Evolutionary conservation across 2,888 invertebrate genomes (phyloP), one percentile per base, ranked within the genome.

Genomic region (Acheta domesticus): DNA sequence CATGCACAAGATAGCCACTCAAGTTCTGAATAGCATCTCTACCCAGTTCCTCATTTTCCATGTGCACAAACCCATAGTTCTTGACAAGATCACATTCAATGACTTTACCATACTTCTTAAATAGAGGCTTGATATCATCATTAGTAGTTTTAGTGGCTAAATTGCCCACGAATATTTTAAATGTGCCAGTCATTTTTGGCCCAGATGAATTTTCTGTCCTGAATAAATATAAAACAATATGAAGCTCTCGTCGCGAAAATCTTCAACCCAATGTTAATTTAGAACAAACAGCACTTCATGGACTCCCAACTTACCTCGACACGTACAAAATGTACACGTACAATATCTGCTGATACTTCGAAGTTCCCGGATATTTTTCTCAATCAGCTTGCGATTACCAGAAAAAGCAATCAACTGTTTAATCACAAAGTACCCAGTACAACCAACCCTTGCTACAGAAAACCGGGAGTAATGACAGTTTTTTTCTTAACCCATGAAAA

Each of bases 41-140:
- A 84, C 97, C 97, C 87, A 94, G 93, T 87, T 95, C 93, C 86
- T 96, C 96, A 87, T 93, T 95, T 90, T 96, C 96, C 96, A 96
- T 97, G 89, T 97, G 97, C 91, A 99, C 97, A 91, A 98, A 98
- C 85, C 98, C 98, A 92, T 96, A 98, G 90, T 98, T 98, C 90
- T 97, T 96, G 85, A 98, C 95, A 86, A 99, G 95, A 90, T 98
- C 98, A 90, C 97, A 98, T 90, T 99, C 98, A 86, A 96, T 94
- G 86, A 99, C 98, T 89, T 94, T 94, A 87, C 98, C 98, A 93
- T 95, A 97, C 87, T 96, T 96, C 89, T 96, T 96, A 90, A 99
- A 98, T 84, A 98, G 90, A 88, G 96, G 93, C 89, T 95, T 93
- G 89, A 98, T 91, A 90, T 94, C 93, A 87, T 92, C 91, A 89